Evolutionary conservation across 2,797 vertebrate species (phyloP), one percentile per base, ranked within the genome.

Genomic region (Amniataba percoides): DNA sequence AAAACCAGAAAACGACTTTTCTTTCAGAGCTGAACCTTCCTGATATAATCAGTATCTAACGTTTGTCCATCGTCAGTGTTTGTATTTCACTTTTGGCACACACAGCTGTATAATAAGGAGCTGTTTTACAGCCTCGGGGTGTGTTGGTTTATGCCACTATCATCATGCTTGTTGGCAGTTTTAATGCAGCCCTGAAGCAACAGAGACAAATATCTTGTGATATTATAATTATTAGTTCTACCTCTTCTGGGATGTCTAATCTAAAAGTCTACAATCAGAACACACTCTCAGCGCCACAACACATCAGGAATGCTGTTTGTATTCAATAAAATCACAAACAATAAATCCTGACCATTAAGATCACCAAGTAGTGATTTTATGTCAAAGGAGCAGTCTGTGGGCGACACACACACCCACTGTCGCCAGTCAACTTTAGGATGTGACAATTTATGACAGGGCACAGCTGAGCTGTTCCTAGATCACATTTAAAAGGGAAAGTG

Each of bases 401-500:
- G 43, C 52, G 62, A 16, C 63, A 71, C 71, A 48, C 36, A 1
- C 72, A 67, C 58, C 71, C 40, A 59, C 56, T 43, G 21, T 51
- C 23, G n/a, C 57, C 77, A 67, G 55, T 79, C 61, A 85, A 77
- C 67, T 34, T 43, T 6, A 65, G 25, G 57, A 75, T 45, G 64
- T 71, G 71, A 43, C 11, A 56, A 57, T 88, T 83, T 81, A 91
- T 11, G 15, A 75, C 39, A 0, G 77, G 74, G 21, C 85, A 86
- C 74, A 84, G 76, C 77, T 61, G 85, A 87, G 63, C 60, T 59
- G 64, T 60, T 80, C 71, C 51, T n/a, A 16, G 68, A 70, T 75
- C 74, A 52, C 45, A 78, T 82, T 79, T 83, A 57, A 79, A 86
- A 75, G 62, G 40, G 67, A 91, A 90, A 89, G 79, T 67, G 68